A percentile compares a stretch with the other conserved stretches of the same genome.
phyloP scores from a whole-genome alignment of 1,140 invertebrate genomes.

The Drosophila tristis region DNA sequence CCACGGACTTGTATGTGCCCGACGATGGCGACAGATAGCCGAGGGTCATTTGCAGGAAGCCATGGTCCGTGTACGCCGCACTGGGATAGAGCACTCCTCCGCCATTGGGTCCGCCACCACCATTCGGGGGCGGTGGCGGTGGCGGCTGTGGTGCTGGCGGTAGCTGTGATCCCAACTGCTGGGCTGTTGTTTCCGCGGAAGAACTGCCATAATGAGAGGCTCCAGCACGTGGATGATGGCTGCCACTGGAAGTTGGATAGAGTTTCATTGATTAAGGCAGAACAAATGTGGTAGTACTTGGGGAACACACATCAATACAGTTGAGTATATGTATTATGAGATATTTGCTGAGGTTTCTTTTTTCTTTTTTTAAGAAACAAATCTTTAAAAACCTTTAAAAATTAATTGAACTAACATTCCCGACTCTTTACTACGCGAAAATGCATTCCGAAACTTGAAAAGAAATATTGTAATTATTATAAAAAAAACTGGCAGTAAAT shows the following conservation, averaged over 20 bases:
- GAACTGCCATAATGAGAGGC: slow-evolving; percentile 7
- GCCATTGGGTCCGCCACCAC: slow-evolving; percentile 34
- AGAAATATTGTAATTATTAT: too few species aligned
- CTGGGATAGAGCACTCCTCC: slow-evolving; percentile 78
- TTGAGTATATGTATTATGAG: too few species aligned
- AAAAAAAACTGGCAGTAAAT: too few species aligned
- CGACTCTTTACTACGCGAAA: too few species aligned
- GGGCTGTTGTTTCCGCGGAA: slow-evolving; percentile 6
- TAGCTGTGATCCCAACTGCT: slow-evolving; percentile 46
- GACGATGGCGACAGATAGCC: slow-evolving; percentile 87
- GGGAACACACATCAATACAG: too few species aligned
- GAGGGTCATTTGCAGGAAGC: slow-evolving; percentile 87
- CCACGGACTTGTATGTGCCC: slow-evolving; percentile 87
- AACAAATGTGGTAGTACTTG: too few species aligned
- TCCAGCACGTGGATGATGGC: slow-evolving; percentile 16
- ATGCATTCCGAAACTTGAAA: too few species aligned
- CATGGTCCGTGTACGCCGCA: slow-evolving; percentile 85
- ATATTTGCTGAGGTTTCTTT: too few species aligned
- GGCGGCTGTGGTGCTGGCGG: slow-evolving; percentile 90
- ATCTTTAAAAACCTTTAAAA: too few species aligned
- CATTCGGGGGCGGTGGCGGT: slow-evolving; percentile 84
- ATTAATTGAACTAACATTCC: too few species aligned
- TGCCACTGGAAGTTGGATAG: not conserved
- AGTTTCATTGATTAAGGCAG: too few species aligned
- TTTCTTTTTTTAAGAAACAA: too few species aligned